These are phyloP conservation scores for Dufourea novaeangliae DNA, from an alignment of 1,140 invertebrate genomes.

Conservation along the genomic window DNA sequence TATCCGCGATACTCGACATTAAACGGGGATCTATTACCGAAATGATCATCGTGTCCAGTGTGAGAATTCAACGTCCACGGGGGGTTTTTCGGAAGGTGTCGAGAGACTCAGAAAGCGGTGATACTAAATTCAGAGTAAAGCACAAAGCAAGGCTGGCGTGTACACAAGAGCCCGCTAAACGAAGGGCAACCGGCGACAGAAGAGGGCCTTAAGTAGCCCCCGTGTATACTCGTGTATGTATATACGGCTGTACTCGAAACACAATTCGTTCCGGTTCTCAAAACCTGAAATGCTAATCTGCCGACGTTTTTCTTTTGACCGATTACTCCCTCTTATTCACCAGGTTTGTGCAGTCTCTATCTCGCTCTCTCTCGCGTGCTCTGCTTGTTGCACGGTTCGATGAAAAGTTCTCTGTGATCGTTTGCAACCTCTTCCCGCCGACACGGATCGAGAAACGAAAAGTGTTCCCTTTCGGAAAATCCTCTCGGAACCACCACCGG, in stretches of 20 bases:
- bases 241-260: slow-evolving; percentile 60
- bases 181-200: slow-evolving; percentile 23
- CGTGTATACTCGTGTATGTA: slow-evolving; percentile 16
- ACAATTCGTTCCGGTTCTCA: slow-evolving; percentile 63
- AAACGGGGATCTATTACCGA: neutral
- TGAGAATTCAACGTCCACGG: neutral
- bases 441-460: slow-evolving; percentile 39
- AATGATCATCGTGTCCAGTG: neutral
- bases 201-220: slow-evolving; percentile 41
- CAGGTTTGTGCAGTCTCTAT: too few relatives aligned
- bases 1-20: neutral
- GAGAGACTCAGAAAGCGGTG: slow-evolving; percentile 32
- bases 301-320: slow-evolving; percentile 51
- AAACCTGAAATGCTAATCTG: slow-evolving; percentile 71
- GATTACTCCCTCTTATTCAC: slow-evolving; percentile 14
- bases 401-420: slow-evolving; percentile 31
- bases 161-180: slow-evolving; percentile 12
- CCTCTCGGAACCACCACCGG: slow-evolving; percentile 36
- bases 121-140: slow-evolving; percentile 16
- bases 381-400: neutral
- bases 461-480: slow-evolving; percentile 64
- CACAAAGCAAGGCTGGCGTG: slow-evolving; percentile 26
- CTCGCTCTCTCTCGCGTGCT: neutral
- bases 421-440: slow-evolving; percentile 25
- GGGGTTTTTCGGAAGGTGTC: neutral